Evolutionary conservation across 53 echinoderm and acorn worm species (phyloP), one percentile per base, ranked within the genome.

Genomic region (Echinarachnius parma): DNA sequence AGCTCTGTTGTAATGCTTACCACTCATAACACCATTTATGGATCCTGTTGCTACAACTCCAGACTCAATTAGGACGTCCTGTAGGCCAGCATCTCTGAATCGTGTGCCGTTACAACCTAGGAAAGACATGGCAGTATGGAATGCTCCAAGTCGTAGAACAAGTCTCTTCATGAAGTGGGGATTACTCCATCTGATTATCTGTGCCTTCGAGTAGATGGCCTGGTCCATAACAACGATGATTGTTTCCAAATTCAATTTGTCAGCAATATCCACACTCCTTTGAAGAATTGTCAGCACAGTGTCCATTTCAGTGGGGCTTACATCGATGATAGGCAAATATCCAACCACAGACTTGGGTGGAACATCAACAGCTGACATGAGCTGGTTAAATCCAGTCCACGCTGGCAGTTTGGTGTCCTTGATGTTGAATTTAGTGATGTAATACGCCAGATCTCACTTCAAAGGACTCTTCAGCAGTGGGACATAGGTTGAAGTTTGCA

Each of bases 11-110:
- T 80, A 84, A 34, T 89, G 89, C 16, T 77, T 46, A 14, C 89
- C 89, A 70, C 21, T 84, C 27, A 84, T 53, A 3, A 81, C 84
- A 48, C 76, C 76, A 52, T 84, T 84, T 9, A 82, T 74, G 61
- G 82, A 90, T 1, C 86, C 90, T 48, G 47, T 29, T 18, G 85
- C 89, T 25, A 89, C 70, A 64, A 85, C 29, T 28, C 62, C 85
- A 54, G 81, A 60, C 20, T 89, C 85, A 59, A 86, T 86, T 8
- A 86, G 61, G 31, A 89, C 34, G 45, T 84, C 69, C 33, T 85
- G 37, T 15, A 89, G 75, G 19, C 89, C 89, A 32, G 81, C 89
- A 45, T 89, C 89, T 29, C 50, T 55, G 27, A 84, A 89, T 9
- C 81, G 69, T 50, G 81, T 89, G n/a, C 87, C 78, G 25, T 77